phyloP scores from a whole-genome alignment of 64 coral and sea anemone species.

The Dendronephthya gigantea region DNA sequence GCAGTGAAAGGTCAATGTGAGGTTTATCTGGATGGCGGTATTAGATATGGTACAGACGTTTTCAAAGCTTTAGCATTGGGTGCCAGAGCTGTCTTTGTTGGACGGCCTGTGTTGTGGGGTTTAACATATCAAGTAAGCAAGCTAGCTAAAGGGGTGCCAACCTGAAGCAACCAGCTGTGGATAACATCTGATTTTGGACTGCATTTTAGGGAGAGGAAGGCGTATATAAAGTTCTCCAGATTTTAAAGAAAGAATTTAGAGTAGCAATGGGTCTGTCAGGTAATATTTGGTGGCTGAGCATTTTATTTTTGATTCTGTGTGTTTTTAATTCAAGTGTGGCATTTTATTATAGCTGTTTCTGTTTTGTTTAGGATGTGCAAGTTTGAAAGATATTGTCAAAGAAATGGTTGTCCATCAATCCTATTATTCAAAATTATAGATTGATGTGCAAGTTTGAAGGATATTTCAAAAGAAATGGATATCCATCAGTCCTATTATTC shows the following conservation, averaged over 20 bases:
- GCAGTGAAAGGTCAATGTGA: slow-evolving; percentile 40
- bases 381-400: not conserved
- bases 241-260: not conserved
- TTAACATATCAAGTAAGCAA: slow-evolving; percentile 41
- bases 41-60: slow-evolving; percentile 57
- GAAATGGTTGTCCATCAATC: slow-evolving; percentile 1
- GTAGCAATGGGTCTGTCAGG: not conserved
- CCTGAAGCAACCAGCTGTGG: not conserved
- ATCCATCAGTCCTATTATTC: not conserved
- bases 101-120: slow-evolving; percentile 51
- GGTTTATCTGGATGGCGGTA: slow-evolving; percentile 48
- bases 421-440: not conserved
- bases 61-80: slow-evolving; percentile 55
- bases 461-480: not conserved
- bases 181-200: not conserved
- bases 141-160: too few relatives aligned
- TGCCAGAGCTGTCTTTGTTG: slow-evolving; percentile 52
- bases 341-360: too few relatives aligned
- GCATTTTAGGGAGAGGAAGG: not conserved
- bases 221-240: not conserved
- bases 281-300: not conserved
- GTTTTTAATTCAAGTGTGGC: too few relatives aligned
- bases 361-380: not conserved
- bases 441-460: not conserved
- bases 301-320: not conserved